Evolutionary conservation across 2,888 invertebrate genomes (phyloP).

Genomic region (Pollenia angustigena): DNA sequence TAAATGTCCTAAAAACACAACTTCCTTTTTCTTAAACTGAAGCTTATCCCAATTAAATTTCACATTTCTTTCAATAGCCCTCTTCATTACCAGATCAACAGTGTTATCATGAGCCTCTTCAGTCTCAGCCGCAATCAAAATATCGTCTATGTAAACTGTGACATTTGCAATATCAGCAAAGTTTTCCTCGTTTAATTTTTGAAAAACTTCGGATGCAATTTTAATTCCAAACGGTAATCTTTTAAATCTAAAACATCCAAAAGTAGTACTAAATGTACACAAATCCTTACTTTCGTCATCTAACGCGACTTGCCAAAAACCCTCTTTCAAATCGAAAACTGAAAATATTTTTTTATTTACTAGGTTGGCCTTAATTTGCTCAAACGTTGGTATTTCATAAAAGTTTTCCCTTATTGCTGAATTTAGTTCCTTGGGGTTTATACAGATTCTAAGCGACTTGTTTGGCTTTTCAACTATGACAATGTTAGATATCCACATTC

Average conservation of each 20-base stretch:
- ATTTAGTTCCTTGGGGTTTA: too few species aligned
- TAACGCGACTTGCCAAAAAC: slow-evolving; percentile 54
- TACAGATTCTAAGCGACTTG: too few species aligned
- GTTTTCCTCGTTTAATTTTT: slow-evolving; percentile 47
- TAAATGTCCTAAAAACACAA: slow-evolving; percentile 44
- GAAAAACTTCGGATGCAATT: slow-evolving; percentile 56
- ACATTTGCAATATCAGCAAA: slow-evolving; percentile 57
- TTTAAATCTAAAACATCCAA: slow-evolving; percentile 55
- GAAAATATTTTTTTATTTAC: slow-evolving; percentile 72
- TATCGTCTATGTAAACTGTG: slow-evolving; percentile 14
- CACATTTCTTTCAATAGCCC: slow-evolving; percentile 22
- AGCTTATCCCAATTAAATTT: slow-evolving; percentile 20
- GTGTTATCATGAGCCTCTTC: not conserved
- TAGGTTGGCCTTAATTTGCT: slow-evolving; percentile 62
- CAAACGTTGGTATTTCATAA: slow-evolving; percentile 58
- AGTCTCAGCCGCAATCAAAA: slow-evolving; percentile 22
- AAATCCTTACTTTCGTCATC: slow-evolving; percentile 44
- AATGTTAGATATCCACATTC: not conserved
- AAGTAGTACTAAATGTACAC: slow-evolving; percentile 58
- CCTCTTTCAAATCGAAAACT: slow-evolving; percentile 64
- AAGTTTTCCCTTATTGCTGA: slow-evolving; percentile 50
- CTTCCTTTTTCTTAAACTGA: slow-evolving; percentile 16
- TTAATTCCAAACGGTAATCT: slow-evolving; percentile 59
- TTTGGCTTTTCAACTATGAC: too few species aligned
- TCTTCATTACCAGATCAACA: slow-evolving; percentile 33